Percentiles rank a stretch among this genome's conserved stretches.
Evolutionary conservation across 2,888 invertebrate species (phyloP).

Genomic region (Diploptera punctata): DNA sequence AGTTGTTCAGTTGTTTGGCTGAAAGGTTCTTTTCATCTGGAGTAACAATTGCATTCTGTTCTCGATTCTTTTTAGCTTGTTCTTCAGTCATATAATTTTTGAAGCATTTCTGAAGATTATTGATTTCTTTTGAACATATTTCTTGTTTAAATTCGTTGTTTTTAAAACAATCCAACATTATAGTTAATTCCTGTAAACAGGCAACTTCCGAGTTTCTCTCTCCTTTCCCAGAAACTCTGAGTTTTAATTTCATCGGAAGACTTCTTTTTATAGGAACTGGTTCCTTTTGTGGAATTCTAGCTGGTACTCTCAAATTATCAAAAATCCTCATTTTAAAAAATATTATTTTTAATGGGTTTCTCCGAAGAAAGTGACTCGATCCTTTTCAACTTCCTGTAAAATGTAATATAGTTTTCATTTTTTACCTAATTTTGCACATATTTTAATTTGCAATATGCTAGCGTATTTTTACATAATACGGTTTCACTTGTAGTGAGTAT

Average conservation of each 20-base stretch:
- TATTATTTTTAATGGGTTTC: too few species aligned
- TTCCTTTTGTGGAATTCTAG: slow-evolving; percentile 33
- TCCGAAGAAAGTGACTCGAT: too few species aligned
- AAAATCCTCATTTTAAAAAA: slow-evolving; percentile 4
- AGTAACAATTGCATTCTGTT: too few species aligned
- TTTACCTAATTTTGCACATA: too few species aligned
- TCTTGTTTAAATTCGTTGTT: slow-evolving; percentile 72
- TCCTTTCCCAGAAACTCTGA: slow-evolving; percentile 41
- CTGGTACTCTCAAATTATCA: background rate
- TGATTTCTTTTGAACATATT: slow-evolving; percentile 71
- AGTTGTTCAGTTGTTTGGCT: too few species aligned
- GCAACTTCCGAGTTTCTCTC: slow-evolving; percentile 60
- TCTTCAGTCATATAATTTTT: slow-evolving; percentile 60
- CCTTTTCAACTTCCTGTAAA: too few species aligned
- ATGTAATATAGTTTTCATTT: too few species aligned
- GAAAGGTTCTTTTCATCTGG: too few species aligned
- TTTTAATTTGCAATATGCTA: too few species aligned
- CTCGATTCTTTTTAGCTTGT: too few species aligned
- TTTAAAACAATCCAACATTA: slow-evolving; percentile 79
- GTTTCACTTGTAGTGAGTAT: too few species aligned
- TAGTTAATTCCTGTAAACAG: slow-evolving; percentile 78
- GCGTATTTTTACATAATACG: too few species aligned
- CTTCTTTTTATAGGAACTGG: slow-evolving; percentile 41
- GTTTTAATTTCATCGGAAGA: slow-evolving; percentile 38
- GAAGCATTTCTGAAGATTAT: slow-evolving; percentile 72